A percentile compares a stretch with the other conserved stretches of the same genome.
Evolutionary conservation across 2,797 vertebrate genomes (phyloP).

Genomic region (Spinus pinus): DNA sequence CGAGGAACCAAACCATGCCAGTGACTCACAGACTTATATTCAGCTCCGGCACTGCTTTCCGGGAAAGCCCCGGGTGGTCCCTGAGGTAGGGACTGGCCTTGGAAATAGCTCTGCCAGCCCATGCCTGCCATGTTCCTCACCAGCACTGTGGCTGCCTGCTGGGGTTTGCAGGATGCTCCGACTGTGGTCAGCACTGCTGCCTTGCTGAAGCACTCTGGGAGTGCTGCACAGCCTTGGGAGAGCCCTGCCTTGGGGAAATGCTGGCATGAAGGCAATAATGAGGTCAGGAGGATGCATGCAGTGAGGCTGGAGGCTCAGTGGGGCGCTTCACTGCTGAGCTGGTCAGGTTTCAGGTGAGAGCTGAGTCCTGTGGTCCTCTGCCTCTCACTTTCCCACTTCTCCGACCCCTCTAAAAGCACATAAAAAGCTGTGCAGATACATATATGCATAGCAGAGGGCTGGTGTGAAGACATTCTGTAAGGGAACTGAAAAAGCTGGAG

Average conservation of each 20-base stretch:
- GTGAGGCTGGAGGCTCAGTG: accelerated
- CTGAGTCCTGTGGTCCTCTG: neutral
- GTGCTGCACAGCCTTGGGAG: neutral
- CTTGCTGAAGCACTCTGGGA: neutral
- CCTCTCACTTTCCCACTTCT: neutral
- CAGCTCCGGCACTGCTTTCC: accelerated
- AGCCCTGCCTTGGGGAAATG: neutral
- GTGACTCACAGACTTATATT: accelerated
- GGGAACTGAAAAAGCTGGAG: neutral
- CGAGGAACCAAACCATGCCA: accelerated
- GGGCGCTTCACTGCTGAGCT: accelerated
- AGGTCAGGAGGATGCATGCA: neutral
- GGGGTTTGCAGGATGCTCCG: neutral
- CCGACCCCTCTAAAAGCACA: neutral
- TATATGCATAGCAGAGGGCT: neutral
- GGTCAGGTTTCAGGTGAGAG: accelerated
- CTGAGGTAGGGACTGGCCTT: neutral
- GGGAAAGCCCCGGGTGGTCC: neutral
- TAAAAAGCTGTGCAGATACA: neutral
- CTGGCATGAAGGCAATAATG: neutral
- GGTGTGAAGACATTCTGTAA: neutral
- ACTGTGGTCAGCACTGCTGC: neutral
- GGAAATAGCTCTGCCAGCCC: neutral
- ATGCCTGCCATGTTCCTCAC: accelerated
- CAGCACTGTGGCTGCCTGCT: accelerated